phyloP scores from a whole-genome alignment of 2,888 invertebrate species.

The Drosophila testacea region DNA sequence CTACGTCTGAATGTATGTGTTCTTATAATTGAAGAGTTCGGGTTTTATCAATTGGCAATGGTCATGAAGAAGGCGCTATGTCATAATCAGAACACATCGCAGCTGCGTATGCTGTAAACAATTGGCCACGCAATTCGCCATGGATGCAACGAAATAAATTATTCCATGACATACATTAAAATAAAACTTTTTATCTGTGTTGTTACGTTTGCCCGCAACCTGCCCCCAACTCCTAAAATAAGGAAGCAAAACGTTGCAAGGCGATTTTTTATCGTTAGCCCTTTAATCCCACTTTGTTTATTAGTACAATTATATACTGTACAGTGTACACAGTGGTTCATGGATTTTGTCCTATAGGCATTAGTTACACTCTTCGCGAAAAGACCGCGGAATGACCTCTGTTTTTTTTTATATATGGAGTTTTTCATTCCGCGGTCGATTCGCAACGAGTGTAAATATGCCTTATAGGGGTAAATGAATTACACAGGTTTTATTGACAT shows the following conservation, averaged over 20 bases:
- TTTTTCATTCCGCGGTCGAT: too few relatives aligned
- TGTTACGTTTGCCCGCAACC: background rate
- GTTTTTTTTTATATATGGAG: too few relatives aligned
- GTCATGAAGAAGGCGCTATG: conserved; percentile 20
- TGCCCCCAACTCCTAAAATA: background rate
- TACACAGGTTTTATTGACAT: background rate
- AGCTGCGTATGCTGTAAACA: conserved; percentile 34
- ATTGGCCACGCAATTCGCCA: conserved; percentile 27
- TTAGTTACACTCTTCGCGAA: too few relatives aligned
- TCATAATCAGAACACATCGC: conserved; percentile 22
- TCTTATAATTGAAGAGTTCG: conserved; percentile 13
- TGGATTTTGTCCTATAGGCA: background rate
- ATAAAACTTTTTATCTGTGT: conserved; percentile 7
- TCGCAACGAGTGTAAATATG: too few relatives aligned
- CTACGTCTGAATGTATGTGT: background rate
- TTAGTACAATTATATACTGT: background rate
- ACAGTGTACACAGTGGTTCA: conserved; percentile 12
- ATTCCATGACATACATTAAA: conserved; percentile 40
- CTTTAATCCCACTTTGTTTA: conserved; percentile 46
- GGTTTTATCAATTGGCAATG: conserved; percentile 48
- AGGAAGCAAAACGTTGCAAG: conserved; percentile 38
- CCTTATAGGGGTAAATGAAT: background rate
- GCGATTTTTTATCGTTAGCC: conserved; percentile 50
- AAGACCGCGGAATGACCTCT: too few relatives aligned
- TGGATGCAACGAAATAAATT: conserved; percentile 41